Conservation (phyloP, 2,113 vertebrate genomes). For the Uria lomvia region DNA sequence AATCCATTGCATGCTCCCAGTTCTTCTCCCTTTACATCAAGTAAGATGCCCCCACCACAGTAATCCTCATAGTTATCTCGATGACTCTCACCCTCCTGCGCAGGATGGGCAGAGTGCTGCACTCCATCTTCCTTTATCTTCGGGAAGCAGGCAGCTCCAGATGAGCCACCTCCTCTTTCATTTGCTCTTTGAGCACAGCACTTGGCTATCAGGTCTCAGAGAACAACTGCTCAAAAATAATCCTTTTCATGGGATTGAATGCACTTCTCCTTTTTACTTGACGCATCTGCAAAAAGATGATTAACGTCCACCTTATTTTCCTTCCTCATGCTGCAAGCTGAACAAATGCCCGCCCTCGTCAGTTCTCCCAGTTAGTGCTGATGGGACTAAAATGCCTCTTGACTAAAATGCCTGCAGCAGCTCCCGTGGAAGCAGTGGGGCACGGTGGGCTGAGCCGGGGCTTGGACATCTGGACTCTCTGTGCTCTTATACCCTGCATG, state of each 20-base stretch:
- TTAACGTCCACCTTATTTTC: background rate
- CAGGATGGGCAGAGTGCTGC: background rate
- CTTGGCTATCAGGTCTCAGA: conserved; percentile 17
- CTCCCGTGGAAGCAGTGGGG: background rate
- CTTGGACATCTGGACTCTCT: background rate
- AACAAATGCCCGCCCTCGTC: background rate
- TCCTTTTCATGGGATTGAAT: background rate
- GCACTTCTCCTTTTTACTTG: background rate
- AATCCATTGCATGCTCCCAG: background rate
- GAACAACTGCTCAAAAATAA: conserved; percentile 24
- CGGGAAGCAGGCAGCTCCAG: conserved; percentile 15
- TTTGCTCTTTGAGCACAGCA: background rate
- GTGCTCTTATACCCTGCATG: background rate
- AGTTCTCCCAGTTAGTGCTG: background rate
- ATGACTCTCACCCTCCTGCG: background rate
- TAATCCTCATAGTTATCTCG: background rate
- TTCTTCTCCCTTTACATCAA: background rate
- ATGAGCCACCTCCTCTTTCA: background rate
- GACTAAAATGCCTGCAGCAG: background rate
- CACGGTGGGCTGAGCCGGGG: background rate
- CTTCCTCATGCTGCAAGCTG: background rate
- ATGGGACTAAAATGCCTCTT: background rate
- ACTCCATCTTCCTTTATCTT: conserved; percentile 60
- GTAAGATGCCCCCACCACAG: background rate
- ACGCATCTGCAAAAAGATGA: background rate